Evolutionary conservation across 2,113 vertebrate species (phyloP), one percentile per base, ranked within the genome.

Genomic region (Psettodes erumei): DNA sequence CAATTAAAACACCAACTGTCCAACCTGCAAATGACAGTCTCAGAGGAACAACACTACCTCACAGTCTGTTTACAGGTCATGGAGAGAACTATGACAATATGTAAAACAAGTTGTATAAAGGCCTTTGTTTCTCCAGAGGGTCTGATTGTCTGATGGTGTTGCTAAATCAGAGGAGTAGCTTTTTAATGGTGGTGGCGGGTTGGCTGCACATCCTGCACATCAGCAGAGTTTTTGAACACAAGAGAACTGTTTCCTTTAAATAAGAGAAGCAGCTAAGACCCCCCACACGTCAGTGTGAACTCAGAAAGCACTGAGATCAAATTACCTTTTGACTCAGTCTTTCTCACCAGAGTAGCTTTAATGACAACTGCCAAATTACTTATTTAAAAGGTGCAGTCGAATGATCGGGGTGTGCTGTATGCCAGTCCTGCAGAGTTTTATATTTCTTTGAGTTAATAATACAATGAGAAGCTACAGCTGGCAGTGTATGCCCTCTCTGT

Each of bases 11-110:
- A 35, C 27, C 48, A 28, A 32, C 42, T 28, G 55, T 21, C 18
- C 51, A 53, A 61, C 61, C 27, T 30, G 4, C 1, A 45, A 7
- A n/a, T 32, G 27, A 11, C 27, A 0, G 0, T 16, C 32, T 1
- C 21, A 23, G 12, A 33, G 55, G 4, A 37, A 37, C 19, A 21
- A 33, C 30, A 12, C 2, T 6, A 10, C n/a, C 12, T n/a, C n/a
- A n/a, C n/a, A n/a, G n/a, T n/a, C n/a, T n/a, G n/a, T n/a, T n/a
- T n/a, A n/a, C n/a, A n/a, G n/a, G n/a, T n/a, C n/a, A n/a, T n/a
- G n/a, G n/a, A n/a, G n/a, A n/a, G n/a, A n/a, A n/a, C n/a, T n/a
- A n/a, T n/a, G n/a, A n/a, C n/a, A n/a, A n/a, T n/a, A n/a, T n/a
- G n/a, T n/a, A n/a, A n/a, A n/a, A n/a, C n/a, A n/a, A n/a, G 45